Base-by-base conservation (phyloP, 2,113 vertebrate species). In the Trichechus manatus region DNA sequence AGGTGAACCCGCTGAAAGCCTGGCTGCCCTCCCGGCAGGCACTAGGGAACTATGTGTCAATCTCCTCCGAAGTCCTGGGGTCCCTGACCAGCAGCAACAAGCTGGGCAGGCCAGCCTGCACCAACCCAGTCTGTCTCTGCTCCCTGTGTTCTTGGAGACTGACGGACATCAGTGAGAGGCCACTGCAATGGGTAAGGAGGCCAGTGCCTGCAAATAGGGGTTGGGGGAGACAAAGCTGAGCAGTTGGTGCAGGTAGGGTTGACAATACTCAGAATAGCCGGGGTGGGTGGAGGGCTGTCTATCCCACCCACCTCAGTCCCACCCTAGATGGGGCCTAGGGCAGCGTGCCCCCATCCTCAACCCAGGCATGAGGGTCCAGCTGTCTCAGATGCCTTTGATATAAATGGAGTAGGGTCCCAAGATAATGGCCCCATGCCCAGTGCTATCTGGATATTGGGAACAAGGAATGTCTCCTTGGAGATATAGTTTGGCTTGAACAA, bases 371-470 rank as follows among this genome's bases (percentile, higher is more conserved):
- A n/a, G 33, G 70, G 72, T 3, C 68, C 23, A 27, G 31, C 25
- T 10, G 13, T 36, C 1, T 8, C 59, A 3, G 47, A 47, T 42
- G 33, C 53, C 47, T 39, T 23, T 3, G 25, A 27, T 7, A 20
- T 20, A 13, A 8, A 42, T 27, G 19, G 23, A 66, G 15, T 31
- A 1, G 0, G 17, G 4, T 20, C 5, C 39, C 5, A 33, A 59
- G 53, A 29, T 13, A n/a, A 25, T 36, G 19, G 4, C 0, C 22
- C 33, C 4, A 8, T 0, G 3, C 59, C 33, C 3, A 10, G 9
- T 6, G 29, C 36, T 17, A 19, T 1, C 78, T 36, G 36, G 25
- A 56, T 44, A 63, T 90, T 25, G 47, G 81, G 23, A 68, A 63
- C 15, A 68, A 66, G 27, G 74, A 11, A 15, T 20, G 3, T 61